These are phyloP conservation scores for Netelia inedita DNA, from an alignment of 2,888 invertebrate species.

Conservation along the genomic window DNA sequence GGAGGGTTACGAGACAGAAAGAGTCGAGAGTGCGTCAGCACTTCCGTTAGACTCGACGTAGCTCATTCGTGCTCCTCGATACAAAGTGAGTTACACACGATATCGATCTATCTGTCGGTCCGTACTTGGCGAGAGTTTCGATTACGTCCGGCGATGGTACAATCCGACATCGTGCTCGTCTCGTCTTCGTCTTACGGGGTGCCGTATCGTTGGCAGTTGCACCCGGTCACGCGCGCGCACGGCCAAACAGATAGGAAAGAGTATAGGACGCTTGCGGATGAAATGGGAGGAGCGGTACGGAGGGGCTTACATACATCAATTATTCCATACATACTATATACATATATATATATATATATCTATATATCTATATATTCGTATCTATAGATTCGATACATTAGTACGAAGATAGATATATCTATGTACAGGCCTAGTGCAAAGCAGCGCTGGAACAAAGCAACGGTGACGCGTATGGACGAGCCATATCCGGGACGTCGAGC, in stretches of 20 bases:
- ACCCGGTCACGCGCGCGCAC: constrained; percentile 48
- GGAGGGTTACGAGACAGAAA: neutral
- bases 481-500: constrained; percentile 81
- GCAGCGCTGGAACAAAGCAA: constrained; percentile 77
- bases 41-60: constrained; percentile 57
- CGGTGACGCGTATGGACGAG: constrained; percentile 81
- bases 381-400: constrained; percentile 39
- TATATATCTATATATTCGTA: neutral
- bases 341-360: neutral
- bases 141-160: constrained; percentile 52
- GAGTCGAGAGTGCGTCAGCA: constrained; percentile 55
- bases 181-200: constrained; percentile 28
- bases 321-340: neutral
- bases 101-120: constrained; percentile 63
- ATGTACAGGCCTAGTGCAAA: constrained; percentile 62
- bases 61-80: constrained; percentile 59
- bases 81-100: constrained; percentile 65
- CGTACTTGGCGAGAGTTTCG: constrained; percentile 65
- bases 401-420: constrained; percentile 54
- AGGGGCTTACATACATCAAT: neutral
- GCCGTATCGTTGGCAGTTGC: constrained; percentile 38
- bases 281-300: neutral
- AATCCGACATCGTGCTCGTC: constrained; percentile 23
- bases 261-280: neutral
- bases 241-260: constrained; percentile 29